These are phyloP conservation scores for Stenodera caucasica DNA, from an alignment of 2,888 invertebrate genomes.

Conservation along the genomic window DNA sequence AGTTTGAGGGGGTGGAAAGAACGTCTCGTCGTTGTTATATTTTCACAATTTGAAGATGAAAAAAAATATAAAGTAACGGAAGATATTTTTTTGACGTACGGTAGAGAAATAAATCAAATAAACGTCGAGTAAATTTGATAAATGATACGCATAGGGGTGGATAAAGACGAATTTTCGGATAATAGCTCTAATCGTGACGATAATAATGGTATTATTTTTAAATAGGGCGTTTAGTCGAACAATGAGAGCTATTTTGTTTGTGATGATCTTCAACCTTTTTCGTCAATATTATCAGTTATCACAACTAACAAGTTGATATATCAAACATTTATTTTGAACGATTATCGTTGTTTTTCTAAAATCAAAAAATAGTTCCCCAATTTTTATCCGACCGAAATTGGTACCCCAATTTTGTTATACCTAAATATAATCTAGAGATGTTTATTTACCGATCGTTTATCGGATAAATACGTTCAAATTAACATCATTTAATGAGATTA, in stretches of 20 bases:
- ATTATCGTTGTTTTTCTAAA: not conserved
- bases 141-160: too few species aligned
- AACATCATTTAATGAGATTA: slow-evolving; percentile 15
- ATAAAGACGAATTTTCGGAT: too few species aligned
- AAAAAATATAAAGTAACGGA: too few species aligned
- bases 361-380: too few species aligned
- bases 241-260: not conserved
- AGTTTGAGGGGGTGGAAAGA: not conserved
- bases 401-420: not conserved
- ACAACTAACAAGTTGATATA: not conserved
- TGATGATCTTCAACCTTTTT: slow-evolving; percentile 3
- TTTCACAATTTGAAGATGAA: not conserved
- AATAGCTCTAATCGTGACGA: too few species aligned
- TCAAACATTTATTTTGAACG: not conserved
- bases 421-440: not conserved
- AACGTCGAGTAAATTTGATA: too few species aligned
- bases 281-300: slow-evolving; percentile 4
- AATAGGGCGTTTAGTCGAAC: not conserved
- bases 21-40: not conserved
- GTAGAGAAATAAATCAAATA: too few species aligned
- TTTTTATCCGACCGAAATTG: too few species aligned
- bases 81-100: too few species aligned
- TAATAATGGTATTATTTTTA: not conserved
- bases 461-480: slow-evolving; percentile 18
- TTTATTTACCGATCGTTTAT: slow-evolving; percentile 19